Conservation (phyloP, 1,140 invertebrate genomes). For the Drosophila neocordata region DNA sequence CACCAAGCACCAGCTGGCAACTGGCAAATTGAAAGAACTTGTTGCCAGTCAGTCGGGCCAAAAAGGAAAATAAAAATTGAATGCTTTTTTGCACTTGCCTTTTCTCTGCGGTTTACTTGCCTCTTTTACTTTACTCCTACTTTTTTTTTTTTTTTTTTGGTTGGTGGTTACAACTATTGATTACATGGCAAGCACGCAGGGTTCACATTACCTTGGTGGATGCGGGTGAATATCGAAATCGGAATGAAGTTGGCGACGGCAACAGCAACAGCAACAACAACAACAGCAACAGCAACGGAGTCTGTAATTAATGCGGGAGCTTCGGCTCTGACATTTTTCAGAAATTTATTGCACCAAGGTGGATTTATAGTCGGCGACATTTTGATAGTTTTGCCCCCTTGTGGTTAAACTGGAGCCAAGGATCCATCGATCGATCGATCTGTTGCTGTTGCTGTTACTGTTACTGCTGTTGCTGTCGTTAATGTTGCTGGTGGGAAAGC, state of each 20-base stretch:
- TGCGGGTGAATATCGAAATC: constrained; percentile 51
- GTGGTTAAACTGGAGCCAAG: constrained; percentile 51
- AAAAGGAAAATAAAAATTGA: constrained; percentile 57
- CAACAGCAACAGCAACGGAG: constrained; percentile 33
- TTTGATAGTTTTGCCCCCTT: constrained; percentile 75
- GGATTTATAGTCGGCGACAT: constrained; percentile 81
- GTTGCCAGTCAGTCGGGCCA: constrained; percentile 66
- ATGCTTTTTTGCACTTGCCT: constrained; percentile 73
- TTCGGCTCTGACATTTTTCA: constrained; percentile 76
- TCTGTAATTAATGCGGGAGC: constrained; percentile 82
- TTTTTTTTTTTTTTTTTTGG: constrained; percentile 19
- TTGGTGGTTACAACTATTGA: constrained; percentile 80
- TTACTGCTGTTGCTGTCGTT: constrained; percentile 16
- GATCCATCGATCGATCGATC: constrained; percentile 31
- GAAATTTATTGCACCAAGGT: constrained; percentile 79
- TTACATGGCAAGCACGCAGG: constrained; percentile 65
- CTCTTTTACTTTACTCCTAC: background rate
- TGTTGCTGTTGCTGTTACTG: constrained; percentile 28
- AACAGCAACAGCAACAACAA: constrained; percentile 32
- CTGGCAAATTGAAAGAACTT: constrained; percentile 78
- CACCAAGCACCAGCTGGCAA: constrained; percentile 49
- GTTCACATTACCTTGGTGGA: constrained; percentile 72
- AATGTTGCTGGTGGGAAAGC: constrained; percentile 38
- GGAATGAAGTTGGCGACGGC: constrained; percentile 40
- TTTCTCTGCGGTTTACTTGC: constrained; percentile 48